Conservation (phyloP, 2,113 vertebrate genomes). For the Xiphophorus hellerii region DNA sequence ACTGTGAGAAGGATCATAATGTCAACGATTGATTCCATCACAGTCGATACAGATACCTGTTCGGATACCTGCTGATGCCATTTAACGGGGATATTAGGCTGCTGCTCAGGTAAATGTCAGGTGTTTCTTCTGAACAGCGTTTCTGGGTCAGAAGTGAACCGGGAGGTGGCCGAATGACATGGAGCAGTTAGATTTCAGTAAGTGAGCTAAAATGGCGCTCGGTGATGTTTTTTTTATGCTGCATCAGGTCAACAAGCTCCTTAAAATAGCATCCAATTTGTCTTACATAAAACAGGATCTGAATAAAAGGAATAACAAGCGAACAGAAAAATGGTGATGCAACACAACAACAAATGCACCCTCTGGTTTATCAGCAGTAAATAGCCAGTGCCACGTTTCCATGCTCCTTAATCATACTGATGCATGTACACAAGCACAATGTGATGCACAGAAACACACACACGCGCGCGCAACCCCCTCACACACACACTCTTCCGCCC, state of each 20-base stretch:
- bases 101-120: constrained; percentile 66
- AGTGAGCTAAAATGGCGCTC: constrained; percentile 24
- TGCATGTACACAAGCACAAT: constrained; percentile 54
- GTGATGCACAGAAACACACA: background rate
- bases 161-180: constrained; percentile 27
- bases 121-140: constrained; percentile 40
- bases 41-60: constrained; percentile 66
- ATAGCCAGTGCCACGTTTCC: constrained; percentile 64
- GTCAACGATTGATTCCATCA: constrained; percentile 56
- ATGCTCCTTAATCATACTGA: constrained; percentile 74
- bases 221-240: constrained; percentile 4
- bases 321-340: constrained; percentile 31
- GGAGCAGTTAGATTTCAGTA: constrained; percentile 24
- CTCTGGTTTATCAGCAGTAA: constrained; percentile 69
- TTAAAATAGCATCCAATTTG: constrained; percentile 67
- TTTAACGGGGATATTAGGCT: constrained; percentile 59
- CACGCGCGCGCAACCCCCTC: background rate
- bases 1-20: constrained; percentile 69
- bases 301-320: constrained; percentile 57
- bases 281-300: constrained; percentile 62
- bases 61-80: constrained; percentile 64
- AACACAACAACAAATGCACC: constrained; percentile 52
- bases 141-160: constrained; percentile 43
- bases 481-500: constrained; percentile 4
- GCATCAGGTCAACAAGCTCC: constrained; percentile 56